Percentiles rank a stretch among this genome's conserved stretches.
Evolutionary conservation across 2,888 invertebrate species (phyloP).

Genomic region (Lepidonotus clava): DNA sequence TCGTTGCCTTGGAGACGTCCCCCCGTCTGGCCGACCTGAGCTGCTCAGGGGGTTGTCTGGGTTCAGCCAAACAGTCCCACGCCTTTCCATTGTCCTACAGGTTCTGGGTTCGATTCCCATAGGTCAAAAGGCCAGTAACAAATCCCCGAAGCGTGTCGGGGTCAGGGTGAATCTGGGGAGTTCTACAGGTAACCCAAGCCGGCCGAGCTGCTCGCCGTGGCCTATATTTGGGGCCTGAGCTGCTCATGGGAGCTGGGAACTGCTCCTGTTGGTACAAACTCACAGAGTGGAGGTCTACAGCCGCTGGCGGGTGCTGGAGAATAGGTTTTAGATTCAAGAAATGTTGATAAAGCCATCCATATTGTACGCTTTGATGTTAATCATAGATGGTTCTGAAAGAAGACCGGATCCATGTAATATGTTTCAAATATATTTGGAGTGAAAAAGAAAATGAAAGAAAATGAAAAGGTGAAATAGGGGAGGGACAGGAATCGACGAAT

Average conservation of each 20-base stretch:
- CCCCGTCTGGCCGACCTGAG: background rate
- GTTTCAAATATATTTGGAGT: too few relatives aligned
- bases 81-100: background rate
- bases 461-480: too few relatives aligned
- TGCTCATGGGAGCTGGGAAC: too few relatives aligned
- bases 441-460: too few relatives aligned
- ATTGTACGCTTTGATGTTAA: too few relatives aligned
- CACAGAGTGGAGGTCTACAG: too few relatives aligned
- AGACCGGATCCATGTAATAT: too few relatives aligned
- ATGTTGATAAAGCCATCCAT: too few relatives aligned
- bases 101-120: background rate
- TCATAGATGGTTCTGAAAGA: too few relatives aligned
- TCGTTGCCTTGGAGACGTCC: background rate
- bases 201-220: background rate
- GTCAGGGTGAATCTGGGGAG: background rate
- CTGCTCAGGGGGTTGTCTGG: background rate
- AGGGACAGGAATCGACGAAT: too few relatives aligned
- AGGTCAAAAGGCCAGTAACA: background rate
- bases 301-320: background rate
- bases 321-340: too few relatives aligned
- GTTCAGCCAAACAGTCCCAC: background rate
- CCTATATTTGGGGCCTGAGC: background rate
- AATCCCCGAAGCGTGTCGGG: background rate
- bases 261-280: too few relatives aligned
- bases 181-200: background rate